These are phyloP conservation scores for Thelaira solivaga DNA, from an alignment of 2,888 invertebrate species.

Conservation along the genomic window DNA sequence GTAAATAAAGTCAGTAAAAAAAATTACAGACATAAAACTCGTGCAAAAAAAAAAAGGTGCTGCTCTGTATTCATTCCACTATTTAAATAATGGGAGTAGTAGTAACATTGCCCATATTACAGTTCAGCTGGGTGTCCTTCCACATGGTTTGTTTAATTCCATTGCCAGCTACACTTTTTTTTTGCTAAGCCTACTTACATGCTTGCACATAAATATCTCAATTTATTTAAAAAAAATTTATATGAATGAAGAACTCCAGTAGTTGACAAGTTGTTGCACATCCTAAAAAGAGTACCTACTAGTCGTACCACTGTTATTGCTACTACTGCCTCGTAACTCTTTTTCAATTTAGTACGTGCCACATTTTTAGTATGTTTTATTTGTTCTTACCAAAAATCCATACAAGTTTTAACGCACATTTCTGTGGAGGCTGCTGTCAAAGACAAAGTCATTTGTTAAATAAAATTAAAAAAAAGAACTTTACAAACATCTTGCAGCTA, in stretches of 20 bases:
- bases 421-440: slow-evolving; percentile 1
- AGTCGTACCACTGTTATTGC: background rate
- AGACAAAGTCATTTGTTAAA: slow-evolving; percentile 1
- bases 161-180: background rate
- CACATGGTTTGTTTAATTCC: slow-evolving; percentile 3
- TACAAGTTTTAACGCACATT: background rate
- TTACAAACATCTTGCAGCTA: background rate
- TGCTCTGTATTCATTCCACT: background rate
- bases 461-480: background rate
- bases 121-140: slow-evolving; percentile 2
- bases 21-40: background rate
- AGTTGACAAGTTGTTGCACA: slow-evolving; percentile 10
- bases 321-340: background rate
- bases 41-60: background rate
- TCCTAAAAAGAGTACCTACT: background rate
- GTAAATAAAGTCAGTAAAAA: background rate
- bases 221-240: too few species aligned
- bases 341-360: background rate
- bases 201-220: background rate
- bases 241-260: background rate
- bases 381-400: slow-evolving; percentile 7
- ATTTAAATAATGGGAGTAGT: background rate
- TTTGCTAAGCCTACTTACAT: background rate
- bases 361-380: background rate
- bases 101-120: background rate